phyloP scores from a whole-genome alignment of 2,797 vertebrate genomes.

The Euthynnus affinis region DNA sequence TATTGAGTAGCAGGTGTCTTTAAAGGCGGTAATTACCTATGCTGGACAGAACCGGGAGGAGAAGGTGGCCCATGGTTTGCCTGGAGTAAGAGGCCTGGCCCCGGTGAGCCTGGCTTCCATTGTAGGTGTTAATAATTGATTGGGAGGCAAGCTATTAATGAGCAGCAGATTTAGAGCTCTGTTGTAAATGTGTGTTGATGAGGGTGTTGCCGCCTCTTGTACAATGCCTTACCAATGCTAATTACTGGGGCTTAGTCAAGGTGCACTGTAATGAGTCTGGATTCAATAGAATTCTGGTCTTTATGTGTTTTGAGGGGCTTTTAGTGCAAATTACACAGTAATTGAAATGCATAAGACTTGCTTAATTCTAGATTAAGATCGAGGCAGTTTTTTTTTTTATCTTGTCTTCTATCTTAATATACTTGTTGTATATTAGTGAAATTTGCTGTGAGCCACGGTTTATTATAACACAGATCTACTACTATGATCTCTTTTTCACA shows the following conservation, averaged over 20 bases:
- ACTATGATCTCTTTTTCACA: slow-evolving; percentile 35
- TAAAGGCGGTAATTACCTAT: slow-evolving; percentile 86
- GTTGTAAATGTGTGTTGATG: slow-evolving; percentile 85
- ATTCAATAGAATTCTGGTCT: slow-evolving; percentile 77
- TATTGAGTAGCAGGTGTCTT: slow-evolving; percentile 92
- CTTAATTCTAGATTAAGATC: slow-evolving; percentile 74
- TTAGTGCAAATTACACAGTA: slow-evolving; percentile 76
- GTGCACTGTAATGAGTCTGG: slow-evolving; percentile 82
- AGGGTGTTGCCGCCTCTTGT: slow-evolving; percentile 82
- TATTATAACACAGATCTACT: slow-evolving; percentile 48
- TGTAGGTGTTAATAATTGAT: slow-evolving; percentile 90
- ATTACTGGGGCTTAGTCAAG: slow-evolving; percentile 85
- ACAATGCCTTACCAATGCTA: slow-evolving; percentile 83
- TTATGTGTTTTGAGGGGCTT: slow-evolving; percentile 82
- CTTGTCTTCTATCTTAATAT: slow-evolving; percentile 58
- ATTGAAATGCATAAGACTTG: slow-evolving; percentile 73
- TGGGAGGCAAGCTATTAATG: slow-evolving; percentile 88
- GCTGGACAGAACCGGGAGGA: slow-evolving; percentile 81
- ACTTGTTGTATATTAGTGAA: slow-evolving; percentile 41
- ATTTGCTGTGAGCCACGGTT: slow-evolving; percentile 43
- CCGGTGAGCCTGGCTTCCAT: slow-evolving; percentile 76
- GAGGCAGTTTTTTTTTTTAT: slow-evolving; percentile 46
- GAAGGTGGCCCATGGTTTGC: slow-evolving; percentile 72
- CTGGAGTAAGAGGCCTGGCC: slow-evolving; percentile 81
- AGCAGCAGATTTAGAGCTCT: slow-evolving; percentile 83